phyloP scores from a whole-genome alignment of 2,888 invertebrate genomes.

The Trilocha varians region DNA sequence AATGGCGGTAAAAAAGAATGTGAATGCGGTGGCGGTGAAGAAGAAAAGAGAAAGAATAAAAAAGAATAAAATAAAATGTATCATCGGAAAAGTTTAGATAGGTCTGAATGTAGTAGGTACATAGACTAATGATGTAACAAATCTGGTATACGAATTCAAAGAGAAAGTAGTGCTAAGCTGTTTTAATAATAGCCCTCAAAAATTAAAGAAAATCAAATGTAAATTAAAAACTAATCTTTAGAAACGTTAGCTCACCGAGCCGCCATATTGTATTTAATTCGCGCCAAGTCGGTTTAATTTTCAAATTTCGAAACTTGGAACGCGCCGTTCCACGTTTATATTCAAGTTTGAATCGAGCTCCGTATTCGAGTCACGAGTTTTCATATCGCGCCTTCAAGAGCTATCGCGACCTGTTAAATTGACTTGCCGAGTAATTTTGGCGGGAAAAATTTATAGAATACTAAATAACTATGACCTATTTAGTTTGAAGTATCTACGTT shows the following conservation, averaged over 20 bases:
- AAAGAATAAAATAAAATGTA: no score
- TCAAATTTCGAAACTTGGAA: conserved; percentile 65
- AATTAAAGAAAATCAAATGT: background rate
- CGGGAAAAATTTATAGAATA: background rate
- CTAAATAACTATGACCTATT: no score
- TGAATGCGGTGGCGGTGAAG: no score
- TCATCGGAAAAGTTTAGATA: no score
- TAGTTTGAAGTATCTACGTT: no score
- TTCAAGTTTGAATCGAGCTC: conserved; percentile 66
- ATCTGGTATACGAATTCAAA: no score
- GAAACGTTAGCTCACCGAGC: conserved; percentile 13
- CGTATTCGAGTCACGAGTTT: conserved; percentile 63
- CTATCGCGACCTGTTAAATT: conserved; percentile 28
- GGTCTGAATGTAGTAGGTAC: no score
- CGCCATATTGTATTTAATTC: conserved; percentile 63
- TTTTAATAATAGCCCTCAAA: background rate
- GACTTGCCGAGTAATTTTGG: conserved; percentile 18
- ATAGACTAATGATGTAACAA: no score
- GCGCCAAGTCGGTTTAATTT: conserved; percentile 63
- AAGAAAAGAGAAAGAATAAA: no score
- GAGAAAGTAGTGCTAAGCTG: no score
- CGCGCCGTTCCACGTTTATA: conserved; percentile 56
- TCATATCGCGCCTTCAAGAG: conserved; percentile 44
- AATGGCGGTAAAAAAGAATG: no score
- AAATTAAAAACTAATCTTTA: background rate